Base-by-base conservation (phyloP, 2,797 vertebrate species). In the Lithobates pipiens region DNA sequence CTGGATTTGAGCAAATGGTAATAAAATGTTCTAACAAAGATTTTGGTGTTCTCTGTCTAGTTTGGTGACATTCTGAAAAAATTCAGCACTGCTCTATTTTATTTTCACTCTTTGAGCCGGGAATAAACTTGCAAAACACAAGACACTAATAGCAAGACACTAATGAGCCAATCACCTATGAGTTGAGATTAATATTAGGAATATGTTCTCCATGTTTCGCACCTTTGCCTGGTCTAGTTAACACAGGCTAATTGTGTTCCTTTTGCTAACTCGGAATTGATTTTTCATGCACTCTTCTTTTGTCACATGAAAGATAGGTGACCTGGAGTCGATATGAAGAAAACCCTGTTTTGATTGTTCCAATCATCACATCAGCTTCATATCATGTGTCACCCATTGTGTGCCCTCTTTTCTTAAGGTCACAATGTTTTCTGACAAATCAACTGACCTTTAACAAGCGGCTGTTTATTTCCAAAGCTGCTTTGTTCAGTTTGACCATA, bases 201-300 rank as follows among this genome's bases (percentile, higher is more conserved):
- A 75, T 29, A 39, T 18, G 27, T 13, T 68, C 36, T 63, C 23
- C 34, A 54, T 27, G 25, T 54, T 69, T 76, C 16, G 27, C 72
- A 63, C 73, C n/a, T 76, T 54, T 32, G 8, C 63, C 21, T 23
- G 39, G 69, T 74, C 74, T 85, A 39, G 61, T 80, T 68, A 79
- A 85, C 61, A 61, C 27, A 27, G 29, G 50, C n/a, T 39, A 34
- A 77, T 70, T 77, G 67, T 15, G 16, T 50, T 65, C 42, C 16
- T 75, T 5, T 25, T 69, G 73, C 74, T 75, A 69, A 57, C 9
- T 61, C 36, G n/a, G 15, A 23, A 80, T 85, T 69, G 70, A 78
- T 85, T 80, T 85, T 81, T 71, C 78, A 69, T 81, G 75, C 32
- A 61, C 63, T n/a, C 54, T 11, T 16, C n/a, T 63, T 80, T 80